phyloP scores from a whole-genome alignment of 1,140 invertebrate genomes.

The Bemisia tabaci region DNA sequence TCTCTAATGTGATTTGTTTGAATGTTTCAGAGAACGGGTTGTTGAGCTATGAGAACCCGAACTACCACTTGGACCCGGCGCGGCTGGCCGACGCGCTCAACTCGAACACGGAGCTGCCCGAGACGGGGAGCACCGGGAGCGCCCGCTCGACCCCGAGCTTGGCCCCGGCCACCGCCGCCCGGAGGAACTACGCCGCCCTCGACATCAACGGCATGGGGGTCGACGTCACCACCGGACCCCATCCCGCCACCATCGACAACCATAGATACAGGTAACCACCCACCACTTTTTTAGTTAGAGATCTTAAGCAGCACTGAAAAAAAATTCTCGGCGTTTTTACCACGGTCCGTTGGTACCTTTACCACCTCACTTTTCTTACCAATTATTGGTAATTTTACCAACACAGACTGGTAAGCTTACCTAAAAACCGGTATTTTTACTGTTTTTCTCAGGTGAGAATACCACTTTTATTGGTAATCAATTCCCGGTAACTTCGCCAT shows the following conservation, averaged over 20 bases:
- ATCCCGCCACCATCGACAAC: neutral
- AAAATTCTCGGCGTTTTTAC: too few species aligned
- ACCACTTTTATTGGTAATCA: too few species aligned
- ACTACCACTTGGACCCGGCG: conserved; percentile 65
- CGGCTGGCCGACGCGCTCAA: conserved; percentile 63
- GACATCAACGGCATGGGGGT: conserved; percentile 57
- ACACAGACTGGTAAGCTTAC: too few species aligned
- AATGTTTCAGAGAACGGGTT: conserved; percentile 70
- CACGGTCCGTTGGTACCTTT: too few species aligned
- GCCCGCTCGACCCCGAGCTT: conserved; percentile 8
- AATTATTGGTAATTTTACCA: too few species aligned
- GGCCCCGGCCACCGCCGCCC: conserved; percentile 22
- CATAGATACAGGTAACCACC: neutral
- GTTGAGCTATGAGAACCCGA: conserved; percentile 74
- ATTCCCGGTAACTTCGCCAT: too few species aligned
- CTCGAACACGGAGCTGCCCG: conserved; percentile 41
- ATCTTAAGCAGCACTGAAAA: too few species aligned
- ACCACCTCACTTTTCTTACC: too few species aligned
- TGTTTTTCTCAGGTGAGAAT: too few species aligned
- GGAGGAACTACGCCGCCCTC: conserved; percentile 45
- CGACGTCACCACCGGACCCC: conserved; percentile 34
- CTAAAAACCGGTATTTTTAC: too few species aligned
- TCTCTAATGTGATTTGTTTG: too few species aligned
- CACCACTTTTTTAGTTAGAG: too few species aligned
- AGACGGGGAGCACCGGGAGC: neutral